Conservation (phyloP, 2,888 invertebrate species). For the Zaprionus lineosus region DNA sequence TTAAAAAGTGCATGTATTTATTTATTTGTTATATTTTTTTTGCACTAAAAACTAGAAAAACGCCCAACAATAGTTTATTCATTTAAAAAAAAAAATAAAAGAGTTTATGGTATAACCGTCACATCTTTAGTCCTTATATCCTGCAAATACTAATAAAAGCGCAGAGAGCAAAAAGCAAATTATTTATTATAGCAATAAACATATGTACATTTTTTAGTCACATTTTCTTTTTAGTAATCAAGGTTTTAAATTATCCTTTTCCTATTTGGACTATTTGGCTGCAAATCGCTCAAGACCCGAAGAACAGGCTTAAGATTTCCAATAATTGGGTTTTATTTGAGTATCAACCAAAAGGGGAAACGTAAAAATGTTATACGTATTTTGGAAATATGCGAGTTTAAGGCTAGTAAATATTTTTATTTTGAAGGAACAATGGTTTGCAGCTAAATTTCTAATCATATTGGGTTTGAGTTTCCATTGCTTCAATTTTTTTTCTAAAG, state of each 20-base stretch:
- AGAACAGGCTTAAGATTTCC: too few relatives aligned
- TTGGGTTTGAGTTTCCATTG: too few relatives aligned
- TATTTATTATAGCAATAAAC: conserved; percentile 63
- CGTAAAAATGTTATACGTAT: too few relatives aligned
- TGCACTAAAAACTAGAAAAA: conserved; percentile 54
- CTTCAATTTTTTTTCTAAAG: too few relatives aligned
- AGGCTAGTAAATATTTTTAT: too few relatives aligned
- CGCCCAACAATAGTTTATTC: conserved; percentile 33
- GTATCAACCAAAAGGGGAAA: too few relatives aligned
- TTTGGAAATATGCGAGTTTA: too few relatives aligned
- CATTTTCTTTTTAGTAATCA: conserved; percentile 39
- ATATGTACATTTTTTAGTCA: conserved; percentile 35
- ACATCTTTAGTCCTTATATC: conserved; percentile 46
- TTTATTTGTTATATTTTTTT: conserved; percentile 71
- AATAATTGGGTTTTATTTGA: too few relatives aligned
- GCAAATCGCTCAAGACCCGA: too few relatives aligned
- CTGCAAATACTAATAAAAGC: conserved; percentile 49
- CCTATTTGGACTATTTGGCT: too few relatives aligned
- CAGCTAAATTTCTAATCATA: too few relatives aligned
- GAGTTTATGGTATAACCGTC: conserved; percentile 37
- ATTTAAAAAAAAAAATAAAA: conserved; percentile 30
- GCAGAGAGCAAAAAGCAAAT: conserved; percentile 35
- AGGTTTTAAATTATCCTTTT: conserved; percentile 37
- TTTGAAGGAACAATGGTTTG: too few relatives aligned
- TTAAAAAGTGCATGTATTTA: conserved; percentile 66